Evolutionary conservation across 2,113 vertebrate genomes (phyloP).

Genomic region (Phasianus colchicus): DNA sequence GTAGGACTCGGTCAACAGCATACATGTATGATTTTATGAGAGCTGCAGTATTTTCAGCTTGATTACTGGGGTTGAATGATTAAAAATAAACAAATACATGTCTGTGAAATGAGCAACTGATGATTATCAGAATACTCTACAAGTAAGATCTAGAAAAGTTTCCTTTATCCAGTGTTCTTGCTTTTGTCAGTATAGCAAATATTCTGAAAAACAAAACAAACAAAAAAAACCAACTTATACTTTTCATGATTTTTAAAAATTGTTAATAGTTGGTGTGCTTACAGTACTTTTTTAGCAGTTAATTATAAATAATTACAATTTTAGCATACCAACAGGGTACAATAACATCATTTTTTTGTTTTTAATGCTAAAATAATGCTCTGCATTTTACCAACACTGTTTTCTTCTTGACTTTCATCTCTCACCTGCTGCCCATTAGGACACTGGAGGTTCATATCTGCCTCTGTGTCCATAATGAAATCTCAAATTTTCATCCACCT

Average conservation of each 20-base stretch:
- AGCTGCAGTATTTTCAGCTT: background rate
- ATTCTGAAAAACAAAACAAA: background rate
- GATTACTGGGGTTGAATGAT: background rate
- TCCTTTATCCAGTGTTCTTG: background rate
- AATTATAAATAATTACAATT: background rate
- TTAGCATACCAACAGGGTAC: background rate
- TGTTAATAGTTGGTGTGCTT: background rate
- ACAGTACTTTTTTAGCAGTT: background rate
- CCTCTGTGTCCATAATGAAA: background rate
- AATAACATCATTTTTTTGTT: background rate
- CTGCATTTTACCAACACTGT: background rate
- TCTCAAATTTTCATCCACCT: background rate
- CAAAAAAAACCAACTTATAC: no score
- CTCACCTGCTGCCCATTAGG: rapidly evolving
- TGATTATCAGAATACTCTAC: background rate
- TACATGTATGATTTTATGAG: background rate
- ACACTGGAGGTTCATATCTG: background rate
- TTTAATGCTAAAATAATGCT: background rate
- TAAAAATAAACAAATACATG: background rate
- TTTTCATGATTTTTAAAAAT: background rate
- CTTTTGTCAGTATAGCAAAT: background rate
- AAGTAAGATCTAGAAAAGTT: background rate
- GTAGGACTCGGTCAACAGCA: background rate
- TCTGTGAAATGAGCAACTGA: background rate
- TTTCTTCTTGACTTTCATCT: background rate